phyloP scores from a whole-genome alignment of 2,797 vertebrate genomes.

The Peromyscus aztecus region DNA sequence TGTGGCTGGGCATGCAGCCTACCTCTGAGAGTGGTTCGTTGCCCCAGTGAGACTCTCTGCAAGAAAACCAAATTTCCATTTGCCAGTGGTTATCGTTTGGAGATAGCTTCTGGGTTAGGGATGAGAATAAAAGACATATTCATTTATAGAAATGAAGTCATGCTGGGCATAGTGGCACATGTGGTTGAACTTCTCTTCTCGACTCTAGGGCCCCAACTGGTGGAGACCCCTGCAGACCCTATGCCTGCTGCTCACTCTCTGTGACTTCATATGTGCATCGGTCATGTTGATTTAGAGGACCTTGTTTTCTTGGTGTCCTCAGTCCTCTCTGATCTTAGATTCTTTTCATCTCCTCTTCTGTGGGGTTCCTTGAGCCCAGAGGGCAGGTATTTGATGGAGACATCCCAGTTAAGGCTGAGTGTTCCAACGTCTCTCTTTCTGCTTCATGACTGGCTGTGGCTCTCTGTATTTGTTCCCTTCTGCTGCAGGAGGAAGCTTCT shows the following conservation, averaged over 20 bases:
- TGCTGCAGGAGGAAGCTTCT: background rate
- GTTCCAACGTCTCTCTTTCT: background rate
- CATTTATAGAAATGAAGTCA: background rate
- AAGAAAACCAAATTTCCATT: background rate
- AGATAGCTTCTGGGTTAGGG: background rate
- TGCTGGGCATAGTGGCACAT: background rate
- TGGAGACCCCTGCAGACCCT: background rate
- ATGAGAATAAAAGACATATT: background rate
- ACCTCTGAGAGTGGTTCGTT: background rate
- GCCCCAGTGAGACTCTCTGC: background rate
- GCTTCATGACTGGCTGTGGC: background rate
- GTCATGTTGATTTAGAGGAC: too few relatives aligned
- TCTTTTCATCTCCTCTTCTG: background rate
- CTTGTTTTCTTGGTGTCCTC: background rate
- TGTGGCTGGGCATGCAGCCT: too few relatives aligned
- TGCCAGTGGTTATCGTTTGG: background rate
- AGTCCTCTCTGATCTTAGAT: background rate
- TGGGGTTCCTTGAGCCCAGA: background rate
- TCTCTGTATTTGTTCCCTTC: background rate
- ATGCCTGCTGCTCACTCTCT: background rate
- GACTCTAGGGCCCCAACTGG: background rate
- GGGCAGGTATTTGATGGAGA: background rate
- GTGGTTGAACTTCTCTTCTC: background rate
- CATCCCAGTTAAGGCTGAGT: background rate
- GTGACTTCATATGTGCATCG: background rate